Conservation (phyloP, 2,113 vertebrate species). For the Pachyramphus minor region DNA sequence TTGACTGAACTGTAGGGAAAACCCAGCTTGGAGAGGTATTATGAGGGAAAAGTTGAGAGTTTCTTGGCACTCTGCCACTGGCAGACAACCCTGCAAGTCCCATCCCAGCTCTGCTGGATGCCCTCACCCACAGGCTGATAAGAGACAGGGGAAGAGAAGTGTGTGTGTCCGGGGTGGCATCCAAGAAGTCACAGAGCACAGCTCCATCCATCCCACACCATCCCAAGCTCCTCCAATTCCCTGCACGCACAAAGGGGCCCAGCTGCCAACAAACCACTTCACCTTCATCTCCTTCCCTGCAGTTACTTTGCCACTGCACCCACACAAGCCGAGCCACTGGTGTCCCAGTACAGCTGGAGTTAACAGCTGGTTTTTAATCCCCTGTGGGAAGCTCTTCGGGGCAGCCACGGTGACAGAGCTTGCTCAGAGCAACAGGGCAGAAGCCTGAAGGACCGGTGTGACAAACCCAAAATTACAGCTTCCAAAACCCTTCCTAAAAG, state of each 20-base stretch:
- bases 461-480: background rate
- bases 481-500: background rate
- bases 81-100: background rate
- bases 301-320: background rate
- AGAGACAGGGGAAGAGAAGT: background rate
- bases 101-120: background rate
- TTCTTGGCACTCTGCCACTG: background rate
- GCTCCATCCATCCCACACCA: background rate
- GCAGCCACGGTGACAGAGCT: background rate
- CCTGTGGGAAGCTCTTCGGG: background rate
- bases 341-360: background rate
- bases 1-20: background rate
- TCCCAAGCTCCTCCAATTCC: background rate
- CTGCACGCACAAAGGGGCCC: fast-evolving
- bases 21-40: background rate
- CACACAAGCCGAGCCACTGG: background rate
- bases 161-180: background rate
- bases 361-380: background rate
- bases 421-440: background rate
- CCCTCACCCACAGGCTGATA: background rate
- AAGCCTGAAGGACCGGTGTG: background rate
- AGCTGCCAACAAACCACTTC: background rate
- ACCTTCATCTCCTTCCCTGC: background rate
- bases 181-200: background rate
- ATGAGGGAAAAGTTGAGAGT: background rate